Conservation (phyloP, 2,888 invertebrate genomes). For the Ectemnius continuus region DNA sequence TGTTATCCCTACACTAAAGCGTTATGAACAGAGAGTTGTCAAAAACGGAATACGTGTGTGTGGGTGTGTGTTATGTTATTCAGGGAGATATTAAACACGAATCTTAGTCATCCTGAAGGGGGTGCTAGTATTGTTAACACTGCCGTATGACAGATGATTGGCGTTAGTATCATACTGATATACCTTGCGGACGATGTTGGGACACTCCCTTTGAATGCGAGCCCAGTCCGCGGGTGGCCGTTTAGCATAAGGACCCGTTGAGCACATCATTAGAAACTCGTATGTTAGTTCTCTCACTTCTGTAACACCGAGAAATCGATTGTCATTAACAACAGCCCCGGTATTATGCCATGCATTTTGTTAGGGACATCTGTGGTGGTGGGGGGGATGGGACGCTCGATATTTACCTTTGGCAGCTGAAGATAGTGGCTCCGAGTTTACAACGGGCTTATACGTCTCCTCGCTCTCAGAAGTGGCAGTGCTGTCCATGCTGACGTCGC, state of each 20-base stretch:
- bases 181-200: conserved; percentile 80
- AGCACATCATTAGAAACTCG: conserved; percentile 80
- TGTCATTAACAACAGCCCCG: background rate
- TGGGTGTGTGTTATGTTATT: conserved; percentile 2
- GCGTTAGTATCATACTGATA: conserved; percentile 62
- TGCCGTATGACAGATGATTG: conserved; percentile 58
- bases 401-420: conserved; percentile 59
- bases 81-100: conserved; percentile 21
- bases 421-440: conserved; percentile 59
- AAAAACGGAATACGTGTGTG: conserved; percentile 19
- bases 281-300: conserved; percentile 74
- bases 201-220: conserved; percentile 79
- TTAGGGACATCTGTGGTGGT: background rate
- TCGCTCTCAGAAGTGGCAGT: conserved; percentile 71
- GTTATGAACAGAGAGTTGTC: conserved; percentile 20
- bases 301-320: conserved; percentile 29
- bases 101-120: conserved; percentile 26
- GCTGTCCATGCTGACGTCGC: conserved; percentile 68
- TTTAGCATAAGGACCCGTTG: conserved; percentile 80
- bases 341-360: background rate
- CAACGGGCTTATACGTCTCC: conserved; percentile 68
- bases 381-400: too few relatives aligned
- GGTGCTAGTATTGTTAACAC: conserved; percentile 40
- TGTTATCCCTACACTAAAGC: conserved; percentile 11
- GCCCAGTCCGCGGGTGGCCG: conserved; percentile 80